Evolutionary conservation across 2,888 invertebrate genomes (phyloP).

Genomic region (Theristus sp.): DNA sequence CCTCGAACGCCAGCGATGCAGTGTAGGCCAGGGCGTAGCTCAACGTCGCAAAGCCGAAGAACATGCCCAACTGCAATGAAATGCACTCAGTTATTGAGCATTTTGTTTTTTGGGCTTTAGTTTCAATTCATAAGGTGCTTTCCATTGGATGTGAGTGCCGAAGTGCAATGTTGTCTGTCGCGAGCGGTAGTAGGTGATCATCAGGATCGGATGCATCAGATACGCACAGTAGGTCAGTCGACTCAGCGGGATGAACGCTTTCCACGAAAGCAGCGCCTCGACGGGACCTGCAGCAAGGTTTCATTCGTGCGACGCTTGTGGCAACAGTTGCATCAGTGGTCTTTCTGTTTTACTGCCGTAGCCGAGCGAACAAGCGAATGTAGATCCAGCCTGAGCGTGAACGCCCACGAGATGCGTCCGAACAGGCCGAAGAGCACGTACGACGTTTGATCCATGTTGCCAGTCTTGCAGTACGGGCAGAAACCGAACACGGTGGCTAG

Average conservation of each 20-base stretch:
- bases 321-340: no score
- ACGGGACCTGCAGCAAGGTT: slow-evolving; percentile 31
- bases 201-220: slow-evolving; percentile 37
- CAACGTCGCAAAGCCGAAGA: slow-evolving; percentile 18
- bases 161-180: slow-evolving; percentile 27
- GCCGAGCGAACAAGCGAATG: slow-evolving; percentile 34
- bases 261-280: slow-evolving; percentile 59
- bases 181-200: slow-evolving; percentile 24
- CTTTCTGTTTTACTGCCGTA: no score
- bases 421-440: slow-evolving; percentile 17
- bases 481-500: slow-evolving; percentile 24
- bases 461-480: slow-evolving; percentile 21
- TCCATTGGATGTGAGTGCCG: slow-evolving; percentile 24
- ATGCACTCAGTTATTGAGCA: no score
- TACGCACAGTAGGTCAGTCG: slow-evolving; percentile 84
- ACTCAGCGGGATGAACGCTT: slow-evolving; percentile 65
- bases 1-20: slow-evolving; percentile 20
- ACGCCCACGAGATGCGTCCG: slow-evolving; percentile 29
- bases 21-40: slow-evolving; percentile 20
- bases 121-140: no score
- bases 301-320: neutral
- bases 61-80: slow-evolving; percentile 21
- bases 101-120: no score
- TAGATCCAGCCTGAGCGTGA: no score
- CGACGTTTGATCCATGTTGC: slow-evolving; percentile 9